phyloP scores from a whole-genome alignment of 2,888 invertebrate genomes.

The Aquatica leii region DNA sequence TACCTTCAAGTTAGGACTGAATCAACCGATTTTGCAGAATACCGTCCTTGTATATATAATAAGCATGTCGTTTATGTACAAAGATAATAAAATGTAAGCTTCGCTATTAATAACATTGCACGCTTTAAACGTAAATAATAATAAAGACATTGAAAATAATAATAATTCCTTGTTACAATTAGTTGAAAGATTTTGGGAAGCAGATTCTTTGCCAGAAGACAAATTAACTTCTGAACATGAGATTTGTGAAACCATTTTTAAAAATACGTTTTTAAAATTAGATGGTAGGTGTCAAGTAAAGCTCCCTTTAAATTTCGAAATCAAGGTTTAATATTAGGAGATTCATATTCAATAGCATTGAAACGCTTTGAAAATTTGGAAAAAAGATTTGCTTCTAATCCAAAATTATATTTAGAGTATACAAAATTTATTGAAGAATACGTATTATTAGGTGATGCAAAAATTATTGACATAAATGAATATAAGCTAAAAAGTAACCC shows the following conservation, averaged over 20 bases:
- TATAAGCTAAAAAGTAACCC: neutral
- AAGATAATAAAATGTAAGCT: neutral
- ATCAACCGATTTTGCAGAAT: slow-evolving; percentile 1
- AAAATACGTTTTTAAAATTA: neutral
- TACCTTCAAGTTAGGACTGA: neutral
- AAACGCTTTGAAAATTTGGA: slow-evolving; percentile 8
- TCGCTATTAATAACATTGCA: neutral
- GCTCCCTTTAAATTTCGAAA: neutral
- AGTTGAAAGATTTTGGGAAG: neutral
- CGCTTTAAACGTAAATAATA: too few relatives aligned
- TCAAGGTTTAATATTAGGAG: neutral
- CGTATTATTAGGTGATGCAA: slow-evolving; percentile 22
- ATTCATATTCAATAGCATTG: neutral
- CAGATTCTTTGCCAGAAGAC: neutral
- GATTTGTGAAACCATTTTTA: neutral
- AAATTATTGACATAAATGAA: neutral
- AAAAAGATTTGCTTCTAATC: slow-evolving; percentile 11
- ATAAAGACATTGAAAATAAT: neutral
- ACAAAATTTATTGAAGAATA: slow-evolving; percentile 33
- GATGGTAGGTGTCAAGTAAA: neutral
- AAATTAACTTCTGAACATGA: neutral
- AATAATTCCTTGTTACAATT: neutral
- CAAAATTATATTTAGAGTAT: slow-evolving; percentile 23
- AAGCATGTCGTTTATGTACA: neutral
- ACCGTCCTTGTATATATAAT: neutral